Conservation (phyloP, 2,888 invertebrate genomes). For the Epinotia nisella region DNA sequence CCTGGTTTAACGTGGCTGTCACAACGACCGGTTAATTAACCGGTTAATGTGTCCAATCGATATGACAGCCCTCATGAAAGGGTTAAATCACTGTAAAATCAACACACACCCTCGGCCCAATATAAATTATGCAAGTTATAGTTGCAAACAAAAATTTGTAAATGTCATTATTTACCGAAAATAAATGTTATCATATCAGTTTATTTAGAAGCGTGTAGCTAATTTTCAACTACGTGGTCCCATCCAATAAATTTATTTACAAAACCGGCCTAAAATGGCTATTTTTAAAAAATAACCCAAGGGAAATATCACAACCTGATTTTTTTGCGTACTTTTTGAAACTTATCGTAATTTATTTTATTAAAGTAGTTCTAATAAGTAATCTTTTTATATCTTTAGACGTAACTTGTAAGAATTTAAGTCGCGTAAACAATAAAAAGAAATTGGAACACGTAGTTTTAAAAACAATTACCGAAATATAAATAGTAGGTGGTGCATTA, state of each 20-base stretch:
- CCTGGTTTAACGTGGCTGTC: too few species aligned
- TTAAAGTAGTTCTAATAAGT: background rate
- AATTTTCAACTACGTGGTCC: slow-evolving; percentile 37
- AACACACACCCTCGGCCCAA: too few species aligned
- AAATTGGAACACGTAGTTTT: slow-evolving; percentile 26
- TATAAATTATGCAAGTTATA: too few species aligned
- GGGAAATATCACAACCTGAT: background rate
- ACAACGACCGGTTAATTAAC: too few species aligned
- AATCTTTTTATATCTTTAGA: background rate
- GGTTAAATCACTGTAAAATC: too few species aligned
- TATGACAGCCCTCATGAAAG: too few species aligned
- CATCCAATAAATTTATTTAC: slow-evolving; percentile 22
- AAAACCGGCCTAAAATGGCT: slow-evolving; percentile 4
- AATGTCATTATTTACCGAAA: too few species aligned
- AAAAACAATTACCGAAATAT: slow-evolving; percentile 11
- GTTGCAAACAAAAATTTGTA: too few species aligned
- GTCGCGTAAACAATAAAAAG: background rate
- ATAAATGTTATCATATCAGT: too few species aligned
- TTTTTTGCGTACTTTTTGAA: background rate
- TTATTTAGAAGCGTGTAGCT: slow-evolving; percentile 3
- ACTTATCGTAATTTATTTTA: background rate
- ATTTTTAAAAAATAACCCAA: background rate
- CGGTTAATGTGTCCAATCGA: too few species aligned
- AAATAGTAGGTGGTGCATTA: background rate
- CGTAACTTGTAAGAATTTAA: slow-evolving; percentile 1